A percentile compares a stretch with the other conserved stretches of the same genome.
Evolutionary conservation across 2,797 vertebrate genomes (phyloP).

Genomic region (Australoheros facetus): DNA sequence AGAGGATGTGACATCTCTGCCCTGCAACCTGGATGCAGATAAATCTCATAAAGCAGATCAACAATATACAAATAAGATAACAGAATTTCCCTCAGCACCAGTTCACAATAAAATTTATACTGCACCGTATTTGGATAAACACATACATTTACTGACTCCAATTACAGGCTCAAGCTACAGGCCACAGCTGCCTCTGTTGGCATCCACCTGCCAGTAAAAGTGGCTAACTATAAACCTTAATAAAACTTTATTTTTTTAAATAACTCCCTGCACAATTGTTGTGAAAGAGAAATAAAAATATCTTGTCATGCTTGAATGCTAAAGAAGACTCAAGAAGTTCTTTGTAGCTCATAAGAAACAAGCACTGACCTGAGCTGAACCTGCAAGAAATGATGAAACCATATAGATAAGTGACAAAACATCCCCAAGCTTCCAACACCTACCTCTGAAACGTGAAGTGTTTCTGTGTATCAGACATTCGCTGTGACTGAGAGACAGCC

Average conservation of each 20-base stretch:
- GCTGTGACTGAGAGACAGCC: background rate
- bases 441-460: conserved; percentile 1
- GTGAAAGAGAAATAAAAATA: background rate
- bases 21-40: too few relatives aligned
- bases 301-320: background rate
- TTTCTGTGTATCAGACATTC: background rate
- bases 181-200: too few relatives aligned
- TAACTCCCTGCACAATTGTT: background rate
- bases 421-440: background rate
- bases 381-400: background rate
- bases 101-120: too few relatives aligned
- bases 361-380: conserved; percentile 8
- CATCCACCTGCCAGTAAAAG: too few relatives aligned
- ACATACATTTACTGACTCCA: too few relatives aligned
- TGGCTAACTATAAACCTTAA: too few relatives aligned
- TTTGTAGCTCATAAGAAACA: background rate
- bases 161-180: too few relatives aligned
- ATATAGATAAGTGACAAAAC: background rate
- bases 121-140: too few relatives aligned
- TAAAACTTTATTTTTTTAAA: background rate
- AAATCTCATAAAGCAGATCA: too few relatives aligned
- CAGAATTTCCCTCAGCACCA: too few relatives aligned
- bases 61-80: too few relatives aligned
- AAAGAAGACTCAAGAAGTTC: rapidly evolving
- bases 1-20: too few relatives aligned